Evolutionary conservation across 1,140 invertebrate genomes (phyloP), one percentile per base, ranked within the genome.

Genomic region (Radopholus similis): DNA sequence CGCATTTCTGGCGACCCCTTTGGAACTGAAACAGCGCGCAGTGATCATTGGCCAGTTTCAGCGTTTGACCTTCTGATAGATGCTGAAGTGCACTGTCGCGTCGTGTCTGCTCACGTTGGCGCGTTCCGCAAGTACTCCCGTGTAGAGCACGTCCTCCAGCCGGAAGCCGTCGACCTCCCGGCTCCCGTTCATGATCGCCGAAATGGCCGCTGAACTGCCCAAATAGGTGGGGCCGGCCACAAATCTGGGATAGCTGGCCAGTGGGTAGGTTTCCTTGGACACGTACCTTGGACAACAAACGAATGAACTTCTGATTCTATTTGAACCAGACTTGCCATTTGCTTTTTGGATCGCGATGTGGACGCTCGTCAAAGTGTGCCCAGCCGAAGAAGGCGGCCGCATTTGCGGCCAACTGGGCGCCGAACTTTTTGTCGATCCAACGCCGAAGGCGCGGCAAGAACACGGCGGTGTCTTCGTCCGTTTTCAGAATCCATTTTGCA

Each of bases 391-490:
- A 35, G 1, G 37, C 42, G n/a, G 47, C 26, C 8, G 63, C 28
- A 2, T 64, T 58, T 2, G 34, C 11, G 3, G 38, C 18, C 26
- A 59, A 15, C 9, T 54, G 28, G 18, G 30, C 6, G 23, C 26
- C 34, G 26, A 59, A 60, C 28, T 32, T 28, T 30, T 32, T 60
- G n/a, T 68, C 35, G 11, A 67, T 66, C 59, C 59, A 67, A 60
- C 30, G 47, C 21, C 30, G 9, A 0, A 68, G 21, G 11, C 65
- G 64, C 9, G 62, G n/a, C 13, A 67, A 49, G 38, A 64, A 35
- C 0, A 67, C 65, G 18, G 67, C 40, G 15, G 65, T 67, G 34
- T 67, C 65, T 30, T 67, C 65, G 34, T 67, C 65, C 11, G 62
- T 67, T 67, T 67, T 67, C 23, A 67, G 26, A 1, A 67, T n/a